Percentiles rank a stretch among this genome's conserved stretches.
These are phyloP conservation scores for Aleiodes alternator DNA, from an alignment of 2,888 invertebrate species.

Conservation along the genomic window DNA sequence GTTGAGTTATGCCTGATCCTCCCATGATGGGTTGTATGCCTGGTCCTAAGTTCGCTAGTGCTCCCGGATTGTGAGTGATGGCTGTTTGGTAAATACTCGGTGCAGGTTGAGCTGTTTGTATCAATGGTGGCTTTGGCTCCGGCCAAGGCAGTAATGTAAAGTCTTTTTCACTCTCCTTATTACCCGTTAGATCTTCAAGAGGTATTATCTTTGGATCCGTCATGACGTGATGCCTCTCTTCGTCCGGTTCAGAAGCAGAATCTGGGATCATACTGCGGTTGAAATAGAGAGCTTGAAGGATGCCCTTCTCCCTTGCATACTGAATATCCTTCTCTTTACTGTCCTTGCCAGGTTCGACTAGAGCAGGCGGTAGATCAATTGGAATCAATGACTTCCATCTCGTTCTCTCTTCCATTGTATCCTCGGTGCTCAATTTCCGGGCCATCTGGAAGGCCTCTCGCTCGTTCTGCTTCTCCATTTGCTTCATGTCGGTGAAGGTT, in stretches of 20 bases:
- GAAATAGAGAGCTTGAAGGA: slow-evolving; percentile 89
- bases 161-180: slow-evolving; percentile 88
- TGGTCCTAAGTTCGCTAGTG: slow-evolving; percentile 62
- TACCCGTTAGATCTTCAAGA: slow-evolving; percentile 90
- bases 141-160: slow-evolving; percentile 89
- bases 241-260: slow-evolving; percentile 90
- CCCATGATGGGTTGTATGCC: slow-evolving; percentile 52
- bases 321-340: slow-evolving; percentile 93
- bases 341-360: slow-evolving; percentile 83
- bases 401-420: slow-evolving; percentile 88
- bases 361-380: slow-evolving; percentile 82
- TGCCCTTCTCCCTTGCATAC: slow-evolving; percentile 89
- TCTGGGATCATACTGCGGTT: slow-evolving; percentile 90
- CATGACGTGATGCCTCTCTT: slow-evolving; percentile 84
- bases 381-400: slow-evolving; percentile 85
- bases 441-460: slow-evolving; percentile 88
- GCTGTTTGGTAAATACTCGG: slow-evolving; percentile 63
- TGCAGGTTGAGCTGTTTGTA: slow-evolving; percentile 64
- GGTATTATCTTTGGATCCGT: slow-evolving; percentile 90
- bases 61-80: not conserved
- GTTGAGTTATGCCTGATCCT: slow-evolving; percentile 55
- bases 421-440: slow-evolving; percentile 84
- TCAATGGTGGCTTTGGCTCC: slow-evolving; percentile 85
- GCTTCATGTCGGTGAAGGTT: slow-evolving; percentile 93
- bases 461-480: slow-evolving; percentile 91